Evolutionary conservation across 1,140 invertebrate species (phyloP), one percentile per base, ranked within the genome.

Genomic region (Brachionus angularis): DNA sequence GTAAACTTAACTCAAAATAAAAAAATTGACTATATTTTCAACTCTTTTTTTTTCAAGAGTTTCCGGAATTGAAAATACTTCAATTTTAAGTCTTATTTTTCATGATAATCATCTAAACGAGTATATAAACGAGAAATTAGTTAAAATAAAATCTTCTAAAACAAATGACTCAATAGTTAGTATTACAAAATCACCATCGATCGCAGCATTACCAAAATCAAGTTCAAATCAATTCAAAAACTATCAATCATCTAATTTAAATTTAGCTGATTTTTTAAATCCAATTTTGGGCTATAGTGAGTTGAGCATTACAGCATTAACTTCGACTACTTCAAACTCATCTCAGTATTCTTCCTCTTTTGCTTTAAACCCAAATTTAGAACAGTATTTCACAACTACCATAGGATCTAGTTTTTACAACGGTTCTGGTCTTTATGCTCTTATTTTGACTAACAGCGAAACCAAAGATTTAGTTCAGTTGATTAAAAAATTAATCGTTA

Each of bases 351-450:
- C 39, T 7, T 67, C 42, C 12, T 46, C 62, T 3, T 47, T 67
- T 47, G 62, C 62, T 14, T 47, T 31, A 0, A 67, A 67, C 47
- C 3, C 3, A 36, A 67, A 67, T 49, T 27, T 67, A 27, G 62
- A 67, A 42, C 27, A 46, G 25, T 67, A 67, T 36, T 67, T 67
- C 36, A 47, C 16, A 8, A 23, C 46, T 31, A 67, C 62, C 3
- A 67, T 67, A 12, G 62, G 62, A 31, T 67, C 62, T 12, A 67
- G 62, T 23, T 67, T 47, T 67, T 67, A 67, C 14, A 67, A 67
- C 10, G 62, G 62, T 5, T 29, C 29, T 1, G 42, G 27, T 47
- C 31, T 18, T 36, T 67, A 67, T 23, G 5, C 62, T 8, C 21
- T 67, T 47, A 16, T 67, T 25, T 34, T 67, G 14, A 67, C 10